Percentiles rank a stretch among this genome's conserved stretches.
These are phyloP conservation scores for Chrysolina haemoptera DNA, from an alignment of 2,888 invertebrate genomes.

Conservation along the genomic window DNA sequence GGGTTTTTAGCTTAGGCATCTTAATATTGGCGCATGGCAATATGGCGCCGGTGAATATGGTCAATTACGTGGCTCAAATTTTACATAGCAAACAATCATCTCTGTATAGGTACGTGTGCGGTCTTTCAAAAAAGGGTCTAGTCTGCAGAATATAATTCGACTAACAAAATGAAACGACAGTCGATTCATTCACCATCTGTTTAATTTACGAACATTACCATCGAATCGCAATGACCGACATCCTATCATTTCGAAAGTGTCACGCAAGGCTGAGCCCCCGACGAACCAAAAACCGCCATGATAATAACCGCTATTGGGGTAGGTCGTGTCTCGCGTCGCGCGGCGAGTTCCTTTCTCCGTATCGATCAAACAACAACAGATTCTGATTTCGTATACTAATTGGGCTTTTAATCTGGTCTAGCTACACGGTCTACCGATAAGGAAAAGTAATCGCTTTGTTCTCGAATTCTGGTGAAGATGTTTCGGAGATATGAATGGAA, in stretches of 20 bases:
- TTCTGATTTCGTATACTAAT: not conserved
- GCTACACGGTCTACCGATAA: not conserved
- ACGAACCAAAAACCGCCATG: not conserved
- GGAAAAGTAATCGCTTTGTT: not conserved
- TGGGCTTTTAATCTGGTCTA: not conserved
- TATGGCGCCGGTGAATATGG: too few species aligned
- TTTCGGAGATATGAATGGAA: not conserved
- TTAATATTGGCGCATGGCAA: too few species aligned
- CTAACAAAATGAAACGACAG: too few species aligned
- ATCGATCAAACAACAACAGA: slow-evolving; percentile 8
- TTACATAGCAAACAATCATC: too few species aligned
- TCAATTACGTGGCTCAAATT: too few species aligned
- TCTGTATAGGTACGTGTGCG: too few species aligned
- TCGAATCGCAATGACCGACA: not conserved
- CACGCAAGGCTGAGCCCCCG: not conserved
- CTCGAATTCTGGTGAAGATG: not conserved
- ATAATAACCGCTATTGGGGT: not conserved
- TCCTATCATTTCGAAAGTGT: not conserved
- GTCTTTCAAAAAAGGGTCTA: too few species aligned
- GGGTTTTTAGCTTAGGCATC: too few species aligned
- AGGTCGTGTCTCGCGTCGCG: not conserved
- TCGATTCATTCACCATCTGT: too few species aligned
- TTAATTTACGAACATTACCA: not conserved
- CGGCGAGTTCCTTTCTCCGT: not conserved
- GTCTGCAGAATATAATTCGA: too few species aligned